Conservation (phyloP, 1,140 invertebrate genomes). For the Caenorhabditis elegans region WBcel235 BX284606.5:7408001-7408500, state of each 20-base stretch:
- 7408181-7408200: constrained; percentile 20
- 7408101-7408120: too few relatives aligned
- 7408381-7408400: constrained; percentile 16
- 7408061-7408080: too few relatives aligned
- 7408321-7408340: constrained; percentile 7
- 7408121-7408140: too few relatives aligned
- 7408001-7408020: not conserved
- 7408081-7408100: too few relatives aligned
- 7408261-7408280: not conserved
- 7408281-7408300: not conserved
- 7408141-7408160: too few relatives aligned
- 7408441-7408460: not conserved
- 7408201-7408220: constrained; percentile 6
- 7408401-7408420: not conserved
- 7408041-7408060: too few relatives aligned
- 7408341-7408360: constrained; percentile 16
- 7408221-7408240: not conserved
- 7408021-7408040: too few relatives aligned
- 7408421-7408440: not conserved
- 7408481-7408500: not conserved
- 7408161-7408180: too few relatives aligned
- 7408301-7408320: not conserved
- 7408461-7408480: constrained; percentile 18
- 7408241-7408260: constrained; percentile 17
- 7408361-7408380: constrained; percentile 14